Percentiles rank a stretch among this genome's conserved stretches.
Evolutionary conservation across 2,888 invertebrate genomes (phyloP).

Genomic region (Protonemura montana): DNA sequence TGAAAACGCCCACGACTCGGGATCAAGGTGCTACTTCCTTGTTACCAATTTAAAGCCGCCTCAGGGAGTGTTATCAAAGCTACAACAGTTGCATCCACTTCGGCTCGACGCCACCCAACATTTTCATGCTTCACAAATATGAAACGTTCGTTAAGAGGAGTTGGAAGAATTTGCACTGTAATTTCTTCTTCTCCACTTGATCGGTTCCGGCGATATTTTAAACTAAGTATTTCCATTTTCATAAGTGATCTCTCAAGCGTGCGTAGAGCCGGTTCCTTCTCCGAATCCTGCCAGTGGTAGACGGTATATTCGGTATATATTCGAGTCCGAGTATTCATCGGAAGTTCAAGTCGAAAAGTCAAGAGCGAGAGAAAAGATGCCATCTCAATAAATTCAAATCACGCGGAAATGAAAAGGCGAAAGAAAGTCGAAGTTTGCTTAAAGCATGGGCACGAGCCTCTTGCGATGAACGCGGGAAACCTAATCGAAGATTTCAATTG

Average conservation of each 20-base stretch:
- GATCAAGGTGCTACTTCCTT: neutral
- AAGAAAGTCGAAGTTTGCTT: slow-evolving; percentile 37
- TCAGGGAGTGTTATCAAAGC: neutral
- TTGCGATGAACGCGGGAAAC: slow-evolving; percentile 1
- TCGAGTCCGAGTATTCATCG: slow-evolving; percentile 34
- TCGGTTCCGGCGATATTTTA: slow-evolving; percentile 15
- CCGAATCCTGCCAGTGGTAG: neutral
- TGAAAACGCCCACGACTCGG: neutral
- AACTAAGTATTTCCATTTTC: neutral
- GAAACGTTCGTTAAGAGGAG: neutral
- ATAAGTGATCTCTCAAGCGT: neutral
- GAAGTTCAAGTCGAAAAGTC: neutral
- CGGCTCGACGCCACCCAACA: no score
- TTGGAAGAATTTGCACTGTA: neutral
- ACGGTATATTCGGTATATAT: slow-evolving; percentile 2
- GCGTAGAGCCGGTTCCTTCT: neutral
- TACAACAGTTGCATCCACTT: neutral
- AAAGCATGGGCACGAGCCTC: neutral
- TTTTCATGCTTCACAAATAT: neutral
- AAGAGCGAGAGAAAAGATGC: slow-evolving; percentile 27
- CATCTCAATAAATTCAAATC: slow-evolving; percentile 40
- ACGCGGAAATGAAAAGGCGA: slow-evolving; percentile 40
- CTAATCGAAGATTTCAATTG: slow-evolving; percentile 32
- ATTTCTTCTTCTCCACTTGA: neutral
- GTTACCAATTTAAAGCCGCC: neutral